phyloP scores from a whole-genome alignment of 2,113 vertebrate species.

The Tauraco erythrolophus region DNA sequence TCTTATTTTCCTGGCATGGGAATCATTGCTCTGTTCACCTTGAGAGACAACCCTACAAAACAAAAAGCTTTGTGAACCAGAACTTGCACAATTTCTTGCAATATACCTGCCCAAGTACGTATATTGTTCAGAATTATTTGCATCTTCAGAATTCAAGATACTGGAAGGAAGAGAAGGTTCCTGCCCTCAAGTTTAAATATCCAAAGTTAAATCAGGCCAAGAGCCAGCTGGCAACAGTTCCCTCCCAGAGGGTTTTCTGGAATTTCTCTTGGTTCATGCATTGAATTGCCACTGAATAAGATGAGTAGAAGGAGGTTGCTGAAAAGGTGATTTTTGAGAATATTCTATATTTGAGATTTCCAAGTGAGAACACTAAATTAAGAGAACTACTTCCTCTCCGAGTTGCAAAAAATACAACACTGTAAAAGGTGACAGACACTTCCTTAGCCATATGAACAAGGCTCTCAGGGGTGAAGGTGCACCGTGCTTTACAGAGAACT shows the following conservation, averaged over 20 bases:
- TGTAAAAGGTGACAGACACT: fast-evolving
- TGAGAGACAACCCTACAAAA: not conserved
- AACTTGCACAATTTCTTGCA: not conserved
- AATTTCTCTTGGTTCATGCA: not conserved
- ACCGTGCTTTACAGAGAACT: not conserved
- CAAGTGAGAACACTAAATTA: not conserved
- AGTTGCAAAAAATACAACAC: not conserved
- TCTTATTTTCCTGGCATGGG: not conserved
- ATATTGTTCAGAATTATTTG: not conserved
- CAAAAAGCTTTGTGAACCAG: not conserved
- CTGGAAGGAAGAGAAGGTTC: not conserved
- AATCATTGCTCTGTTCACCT: not conserved
- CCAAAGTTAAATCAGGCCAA: not conserved
- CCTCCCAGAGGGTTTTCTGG: not conserved
- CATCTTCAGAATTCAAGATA: not conserved
- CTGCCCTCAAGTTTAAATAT: not conserved
- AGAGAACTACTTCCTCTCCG: not conserved
- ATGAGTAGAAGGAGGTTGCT: not conserved
- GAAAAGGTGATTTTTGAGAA: not conserved
- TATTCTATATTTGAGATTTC: not conserved
- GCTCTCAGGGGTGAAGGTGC: not conserved
- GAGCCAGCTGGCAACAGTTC: not conserved
- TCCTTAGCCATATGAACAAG: not conserved
- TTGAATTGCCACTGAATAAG: not conserved
- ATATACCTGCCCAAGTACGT: not conserved